Percentiles rank a stretch among this genome's conserved stretches.
Conservation (phyloP, 2,113 vertebrate species). For the Connochaetes taurinus region DNA sequence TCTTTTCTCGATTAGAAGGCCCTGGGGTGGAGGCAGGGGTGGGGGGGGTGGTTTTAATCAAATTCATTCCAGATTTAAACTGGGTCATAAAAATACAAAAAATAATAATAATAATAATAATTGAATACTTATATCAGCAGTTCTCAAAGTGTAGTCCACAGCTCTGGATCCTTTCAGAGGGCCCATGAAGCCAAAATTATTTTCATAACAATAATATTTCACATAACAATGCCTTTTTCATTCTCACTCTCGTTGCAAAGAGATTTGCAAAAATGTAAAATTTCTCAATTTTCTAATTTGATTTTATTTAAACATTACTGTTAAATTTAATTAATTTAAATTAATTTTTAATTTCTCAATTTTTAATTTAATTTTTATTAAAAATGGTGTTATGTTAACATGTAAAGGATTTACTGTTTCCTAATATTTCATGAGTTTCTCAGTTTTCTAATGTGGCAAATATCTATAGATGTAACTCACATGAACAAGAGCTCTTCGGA, state of each 20-base stretch:
- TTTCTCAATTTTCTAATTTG: background rate
- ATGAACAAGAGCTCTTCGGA: background rate
- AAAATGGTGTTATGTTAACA: constrained; percentile 6
- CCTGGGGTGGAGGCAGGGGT: too few relatives aligned
- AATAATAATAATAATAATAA: background rate
- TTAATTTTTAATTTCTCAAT: background rate
- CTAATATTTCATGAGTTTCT: constrained; percentile 6
- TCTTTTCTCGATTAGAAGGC: background rate
- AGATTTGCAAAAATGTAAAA: background rate
- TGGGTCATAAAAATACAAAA: constrained; percentile 12
- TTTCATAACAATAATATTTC: background rate
- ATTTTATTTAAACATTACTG: background rate
- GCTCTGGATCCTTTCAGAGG: background rate
- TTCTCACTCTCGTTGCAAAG: background rate
- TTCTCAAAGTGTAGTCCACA: background rate
- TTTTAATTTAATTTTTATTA: background rate
- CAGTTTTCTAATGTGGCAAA: constrained; percentile 4
- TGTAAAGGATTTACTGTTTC: background rate
- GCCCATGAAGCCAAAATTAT: background rate
- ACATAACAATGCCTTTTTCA: background rate
- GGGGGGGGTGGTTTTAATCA: background rate
- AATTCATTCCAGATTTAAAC: constrained; percentile 33
- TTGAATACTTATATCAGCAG: background rate
- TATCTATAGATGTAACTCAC: background rate
- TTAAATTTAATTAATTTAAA: background rate